Evolutionary conservation across 2,797 vertebrate species (phyloP), one percentile per base, ranked within the genome.

Genomic region (Echiichthys vipera): DNA sequence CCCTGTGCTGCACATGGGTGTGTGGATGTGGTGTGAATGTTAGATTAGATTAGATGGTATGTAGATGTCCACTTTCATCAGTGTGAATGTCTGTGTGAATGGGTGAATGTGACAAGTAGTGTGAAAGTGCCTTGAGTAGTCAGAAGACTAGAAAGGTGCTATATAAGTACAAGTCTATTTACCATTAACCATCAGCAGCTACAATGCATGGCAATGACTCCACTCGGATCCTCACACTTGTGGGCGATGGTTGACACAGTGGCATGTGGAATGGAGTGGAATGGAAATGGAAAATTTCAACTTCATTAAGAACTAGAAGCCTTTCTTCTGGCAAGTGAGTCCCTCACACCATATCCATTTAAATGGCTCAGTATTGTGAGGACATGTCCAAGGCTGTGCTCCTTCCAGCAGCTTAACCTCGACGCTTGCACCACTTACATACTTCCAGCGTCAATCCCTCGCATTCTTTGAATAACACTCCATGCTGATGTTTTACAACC

Each of bases 391-490:
- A 78, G 76, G 63, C 39, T 68, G 14, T 7, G 37, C 15, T 37
- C 20, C 32, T 27, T 32, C 43, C 17, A 47, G 76, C 30, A 49
- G 37, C 4, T 2, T 56, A 39, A 74, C 81, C 71, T 74, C 84
- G 63, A 80, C 22, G n/a, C 5, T 0, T 39, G 32, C 50, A 76
- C 42, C 45, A 46, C 27, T 30, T 74, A 18, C 65, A 61, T 13
- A 22, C 39, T 24, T 58, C 15, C 22, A 22, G 15, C 37, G 53
- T 70, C 71, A 56, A 2, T 62, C 15, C 55, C 29, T 18, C 27
- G 64, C 70, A 49, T 39, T 43, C 0, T 6, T 5, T 22, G 24
- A 65, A 77, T 56, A 74, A 50, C 71, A 58, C 5, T 56, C 4
- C 49, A 42, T 0, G 0, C 25, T 13, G 15, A 10, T 24, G 20